Percentiles rank a stretch among this genome's conserved stretches.
These are phyloP conservation scores for Eulemur rufifrons DNA, from an alignment of 2,113 vertebrate genomes.

Conservation along the genomic window DNA sequence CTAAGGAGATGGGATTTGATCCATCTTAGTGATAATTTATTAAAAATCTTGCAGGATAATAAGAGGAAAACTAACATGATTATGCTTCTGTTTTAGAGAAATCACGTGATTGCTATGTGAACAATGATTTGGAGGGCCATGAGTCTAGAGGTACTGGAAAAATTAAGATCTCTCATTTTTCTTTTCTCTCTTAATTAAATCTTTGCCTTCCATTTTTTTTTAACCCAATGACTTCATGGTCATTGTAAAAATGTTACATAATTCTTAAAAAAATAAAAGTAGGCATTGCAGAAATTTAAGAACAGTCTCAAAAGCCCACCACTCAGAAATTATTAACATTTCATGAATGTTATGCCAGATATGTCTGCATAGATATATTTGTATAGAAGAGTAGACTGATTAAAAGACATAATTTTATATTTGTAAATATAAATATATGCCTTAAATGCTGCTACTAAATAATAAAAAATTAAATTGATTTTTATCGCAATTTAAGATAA, in stretches of 20 bases:
- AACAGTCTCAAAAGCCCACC: neutral
- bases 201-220: neutral
- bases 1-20: neutral
- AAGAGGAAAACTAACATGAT: neutral
- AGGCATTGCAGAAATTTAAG: neutral
- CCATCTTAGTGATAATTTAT: neutral
- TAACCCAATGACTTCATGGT: neutral
- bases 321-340: neutral
- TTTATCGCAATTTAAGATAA: slow-evolving; percentile 13
- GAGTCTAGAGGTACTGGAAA: neutral
- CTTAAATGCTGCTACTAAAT: neutral
- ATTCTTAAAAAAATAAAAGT: neutral
- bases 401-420: neutral
- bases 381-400: neutral
- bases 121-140: neutral
- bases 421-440: neutral
- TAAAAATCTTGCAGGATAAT: neutral
- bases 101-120: neutral
- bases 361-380: neutral
- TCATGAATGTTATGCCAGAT: neutral
- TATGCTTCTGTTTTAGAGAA: slow-evolving; percentile 29
- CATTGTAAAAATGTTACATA: slow-evolving; percentile 4
- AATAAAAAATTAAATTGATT: neutral
- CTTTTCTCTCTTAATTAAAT: neutral
- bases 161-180: neutral